Evolutionary conservation across 2,888 invertebrate species (phyloP).

Genomic region (Microplitis manilae): DNA sequence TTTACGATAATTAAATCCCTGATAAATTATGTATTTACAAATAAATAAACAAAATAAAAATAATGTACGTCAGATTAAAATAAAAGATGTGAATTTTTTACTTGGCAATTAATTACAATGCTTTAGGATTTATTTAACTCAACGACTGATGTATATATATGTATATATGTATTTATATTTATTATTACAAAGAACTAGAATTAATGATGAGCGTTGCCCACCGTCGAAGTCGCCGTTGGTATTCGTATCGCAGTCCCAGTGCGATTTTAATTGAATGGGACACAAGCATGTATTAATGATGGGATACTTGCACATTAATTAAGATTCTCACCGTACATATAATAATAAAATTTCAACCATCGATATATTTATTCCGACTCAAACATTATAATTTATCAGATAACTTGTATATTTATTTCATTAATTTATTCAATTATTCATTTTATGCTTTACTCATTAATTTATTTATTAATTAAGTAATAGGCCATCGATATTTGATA

Average conservation of each 20-base stretch:
- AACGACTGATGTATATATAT: background rate
- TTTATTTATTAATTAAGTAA: too few species aligned
- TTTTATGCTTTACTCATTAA: too few species aligned
- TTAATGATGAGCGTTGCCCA: constrained; percentile 6
- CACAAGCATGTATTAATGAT: background rate
- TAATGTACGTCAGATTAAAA: background rate
- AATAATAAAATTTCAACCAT: background rate
- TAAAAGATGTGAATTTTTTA: background rate
- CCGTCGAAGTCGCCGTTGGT: background rate
- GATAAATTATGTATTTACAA: background rate
- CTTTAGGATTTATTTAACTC: background rate
- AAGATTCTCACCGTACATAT: constrained; percentile 19
- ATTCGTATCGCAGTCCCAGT: background rate
- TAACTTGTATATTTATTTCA: too few species aligned
- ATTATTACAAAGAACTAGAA: constrained; percentile 2
- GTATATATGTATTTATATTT: background rate
- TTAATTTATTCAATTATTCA: too few species aligned
- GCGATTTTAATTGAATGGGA: constrained; percentile 28
- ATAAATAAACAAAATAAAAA: background rate
- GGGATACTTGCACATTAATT: constrained; percentile 23
- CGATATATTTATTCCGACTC: background rate
- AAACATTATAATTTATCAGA: background rate
- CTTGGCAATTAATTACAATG: background rate
- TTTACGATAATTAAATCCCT: background rate
- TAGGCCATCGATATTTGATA: too few species aligned